Percentiles rank a stretch among this genome's conserved stretches.
Conservation (phyloP, 1,140 invertebrate species). For the Eupeodes corollae region DNA sequence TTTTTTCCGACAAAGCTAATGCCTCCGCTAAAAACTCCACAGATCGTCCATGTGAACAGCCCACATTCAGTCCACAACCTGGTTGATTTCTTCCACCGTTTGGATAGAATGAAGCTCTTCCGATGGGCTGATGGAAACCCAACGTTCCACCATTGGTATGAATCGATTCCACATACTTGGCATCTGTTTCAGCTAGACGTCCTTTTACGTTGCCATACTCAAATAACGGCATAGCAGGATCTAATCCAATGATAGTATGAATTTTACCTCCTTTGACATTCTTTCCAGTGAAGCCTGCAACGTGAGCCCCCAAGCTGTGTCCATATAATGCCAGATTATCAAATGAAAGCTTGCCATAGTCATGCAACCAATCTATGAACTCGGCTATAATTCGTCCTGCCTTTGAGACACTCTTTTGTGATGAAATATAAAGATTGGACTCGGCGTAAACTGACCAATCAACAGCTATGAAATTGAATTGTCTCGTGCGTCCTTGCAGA, state of each 20-base stretch:
- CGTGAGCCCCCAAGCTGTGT: no score
- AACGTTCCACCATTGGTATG: slow-evolving; percentile 45
- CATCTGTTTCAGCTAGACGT: slow-evolving; percentile 38
- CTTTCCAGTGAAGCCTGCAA: slow-evolving; percentile 12
- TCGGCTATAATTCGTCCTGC: no score
- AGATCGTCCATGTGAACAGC: slow-evolving; percentile 37
- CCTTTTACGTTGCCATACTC: slow-evolving; percentile 19
- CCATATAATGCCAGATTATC: no score
- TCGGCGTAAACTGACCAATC: slow-evolving; percentile 46
- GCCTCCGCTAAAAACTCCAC: slow-evolving; percentile 45
- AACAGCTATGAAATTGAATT: slow-evolving; percentile 41
- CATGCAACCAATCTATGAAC: no score
- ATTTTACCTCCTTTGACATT: slow-evolving; percentile 25
- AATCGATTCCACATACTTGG: slow-evolving; percentile 37
- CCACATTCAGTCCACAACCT: slow-evolving; percentile 36
- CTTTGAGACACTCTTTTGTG: slow-evolving; percentile 12
- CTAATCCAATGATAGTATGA: slow-evolving; percentile 36
- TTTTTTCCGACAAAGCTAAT: neutral
- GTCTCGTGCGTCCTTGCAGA: slow-evolving; percentile 13
- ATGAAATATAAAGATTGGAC: slow-evolving; percentile 37
- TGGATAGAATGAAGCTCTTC: slow-evolving; percentile 43
- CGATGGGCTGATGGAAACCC: slow-evolving; percentile 41
- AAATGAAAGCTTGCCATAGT: no score
- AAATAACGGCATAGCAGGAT: slow-evolving; percentile 40
- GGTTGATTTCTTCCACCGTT: slow-evolving; percentile 42